Percentiles rank a stretch among this genome's conserved stretches.
Conservation (phyloP, 2,888 invertebrate genomes). For the Eupithecia insigniata region DNA sequence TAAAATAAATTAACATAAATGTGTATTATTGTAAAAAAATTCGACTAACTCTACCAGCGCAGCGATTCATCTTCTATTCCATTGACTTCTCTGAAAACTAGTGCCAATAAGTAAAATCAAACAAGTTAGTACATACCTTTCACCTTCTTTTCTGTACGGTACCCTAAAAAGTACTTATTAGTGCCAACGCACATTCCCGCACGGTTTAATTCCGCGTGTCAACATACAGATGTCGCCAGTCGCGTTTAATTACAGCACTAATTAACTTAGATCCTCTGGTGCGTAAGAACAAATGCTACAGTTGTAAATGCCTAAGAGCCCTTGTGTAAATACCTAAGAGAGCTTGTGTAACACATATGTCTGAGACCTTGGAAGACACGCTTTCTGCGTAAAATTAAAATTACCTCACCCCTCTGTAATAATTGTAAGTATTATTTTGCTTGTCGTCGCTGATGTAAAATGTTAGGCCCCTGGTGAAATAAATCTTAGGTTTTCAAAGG, state of each 20-base stretch:
- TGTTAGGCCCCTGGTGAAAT: background rate
- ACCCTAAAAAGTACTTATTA: constrained; percentile 1
- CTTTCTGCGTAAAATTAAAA: background rate
- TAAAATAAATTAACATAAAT: too few relatives aligned
- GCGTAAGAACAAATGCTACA: constrained; percentile 33
- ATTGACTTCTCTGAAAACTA: background rate
- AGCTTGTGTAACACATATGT: background rate
- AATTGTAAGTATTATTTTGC: background rate
- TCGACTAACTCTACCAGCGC: background rate
- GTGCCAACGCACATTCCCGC: constrained; percentile 33
- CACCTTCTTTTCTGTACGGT: background rate
- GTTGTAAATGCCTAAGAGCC: background rate
- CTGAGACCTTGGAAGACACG: background rate
- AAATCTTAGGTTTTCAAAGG: too few relatives aligned
- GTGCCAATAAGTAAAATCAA: background rate
- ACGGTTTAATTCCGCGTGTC: constrained; percentile 43
- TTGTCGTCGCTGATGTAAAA: background rate
- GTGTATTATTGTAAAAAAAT: background rate
- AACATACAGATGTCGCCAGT: constrained; percentile 44
- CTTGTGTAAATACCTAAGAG: background rate
- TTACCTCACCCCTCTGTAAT: background rate
- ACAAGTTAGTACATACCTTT: background rate
- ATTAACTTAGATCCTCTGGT: constrained; percentile 41
- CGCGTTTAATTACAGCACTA: constrained; percentile 50
- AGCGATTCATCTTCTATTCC: background rate